phyloP scores from a whole-genome alignment of 2,888 invertebrate species.

The Dermolepida albohirtum region DNA sequence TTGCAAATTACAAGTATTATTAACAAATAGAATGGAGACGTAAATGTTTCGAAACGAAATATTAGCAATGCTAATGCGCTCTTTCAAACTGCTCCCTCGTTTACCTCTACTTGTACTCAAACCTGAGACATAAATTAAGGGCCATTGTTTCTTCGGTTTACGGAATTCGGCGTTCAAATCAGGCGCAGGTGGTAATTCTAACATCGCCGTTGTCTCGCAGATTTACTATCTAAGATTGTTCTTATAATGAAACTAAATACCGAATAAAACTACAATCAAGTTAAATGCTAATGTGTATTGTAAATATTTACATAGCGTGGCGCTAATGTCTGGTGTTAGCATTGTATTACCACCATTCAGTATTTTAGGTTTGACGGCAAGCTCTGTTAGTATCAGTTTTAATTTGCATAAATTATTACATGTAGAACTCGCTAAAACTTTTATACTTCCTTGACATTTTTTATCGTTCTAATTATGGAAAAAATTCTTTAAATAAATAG shows the following conservation, averaged over 20 bases:
- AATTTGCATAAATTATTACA: no score
- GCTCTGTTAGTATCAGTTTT: no score
- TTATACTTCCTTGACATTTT: no score
- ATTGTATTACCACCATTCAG: constrained; percentile 9
- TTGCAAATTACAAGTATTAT: constrained; percentile 20
- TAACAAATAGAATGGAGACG: constrained; percentile 29
- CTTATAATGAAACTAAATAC: constrained; percentile 32
- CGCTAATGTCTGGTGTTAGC: constrained; percentile 36
- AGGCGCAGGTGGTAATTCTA: constrained; percentile 27
- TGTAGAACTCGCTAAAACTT: no score
- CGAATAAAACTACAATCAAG: constrained; percentile 32
- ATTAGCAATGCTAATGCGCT: constrained; percentile 38
- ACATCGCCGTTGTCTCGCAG: constrained; percentile 4
- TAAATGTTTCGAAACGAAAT: constrained; percentile 21
- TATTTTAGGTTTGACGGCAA: no score
- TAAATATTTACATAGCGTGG: constrained; percentile 35
- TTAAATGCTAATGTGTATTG: constrained; percentile 33
- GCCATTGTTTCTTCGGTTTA: constrained; percentile 24
- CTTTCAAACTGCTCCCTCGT: constrained; percentile 10
- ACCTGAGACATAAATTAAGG: constrained; percentile 10
- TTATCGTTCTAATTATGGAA: no score
- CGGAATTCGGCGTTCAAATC: constrained; percentile 11
- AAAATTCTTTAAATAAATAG: no score
- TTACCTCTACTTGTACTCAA: constrained; percentile 17
- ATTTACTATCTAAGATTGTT: constrained; percentile 13